These are phyloP conservation scores for Eurypyga helias DNA, from an alignment of 2,113 vertebrate species.

Conservation along the genomic window DNA sequence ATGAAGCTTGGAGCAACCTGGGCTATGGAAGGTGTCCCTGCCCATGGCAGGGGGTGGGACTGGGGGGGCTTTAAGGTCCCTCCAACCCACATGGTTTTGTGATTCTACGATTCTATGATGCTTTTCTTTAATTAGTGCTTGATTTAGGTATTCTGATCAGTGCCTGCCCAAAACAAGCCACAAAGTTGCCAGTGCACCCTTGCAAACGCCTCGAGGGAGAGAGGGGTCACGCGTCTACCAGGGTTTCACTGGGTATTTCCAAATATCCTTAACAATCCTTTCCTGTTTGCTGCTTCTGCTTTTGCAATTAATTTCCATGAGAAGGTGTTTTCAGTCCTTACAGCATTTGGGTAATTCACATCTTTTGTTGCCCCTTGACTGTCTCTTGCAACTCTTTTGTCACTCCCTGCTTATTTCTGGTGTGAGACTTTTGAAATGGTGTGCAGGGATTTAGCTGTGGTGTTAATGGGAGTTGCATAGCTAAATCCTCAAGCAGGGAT, in stretches of 20 bases:
- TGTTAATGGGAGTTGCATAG: not conserved
- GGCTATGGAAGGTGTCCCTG: too few relatives aligned
- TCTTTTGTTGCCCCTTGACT: not conserved
- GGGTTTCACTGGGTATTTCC: too few relatives aligned
- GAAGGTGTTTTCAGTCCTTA: not conserved
- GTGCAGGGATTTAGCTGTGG: not conserved
- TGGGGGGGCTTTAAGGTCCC: too few relatives aligned
- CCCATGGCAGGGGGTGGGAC: too few relatives aligned
- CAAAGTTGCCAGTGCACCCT: not conserved
- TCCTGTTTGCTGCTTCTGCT: not conserved
- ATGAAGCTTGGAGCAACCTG: too few relatives aligned
- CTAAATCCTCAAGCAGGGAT: not conserved
- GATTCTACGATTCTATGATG: too few relatives aligned
- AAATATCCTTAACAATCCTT: too few relatives aligned
- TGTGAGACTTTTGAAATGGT: accelerated
- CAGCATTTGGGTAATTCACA: accelerated
- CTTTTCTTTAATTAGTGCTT: not conserved
- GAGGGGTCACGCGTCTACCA: too few relatives aligned
- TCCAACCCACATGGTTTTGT: too few relatives aligned
- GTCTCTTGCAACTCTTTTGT: too few relatives aligned
- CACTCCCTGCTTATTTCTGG: not conserved
- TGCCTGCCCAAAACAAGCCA: not conserved
- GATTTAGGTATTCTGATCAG: not conserved
- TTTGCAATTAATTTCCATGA: not conserved
- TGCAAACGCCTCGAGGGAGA: not conserved